These are phyloP conservation scores for Meriones unguiculatus DNA, from an alignment of 2,113 vertebrate species.

Conservation along the genomic window DNA sequence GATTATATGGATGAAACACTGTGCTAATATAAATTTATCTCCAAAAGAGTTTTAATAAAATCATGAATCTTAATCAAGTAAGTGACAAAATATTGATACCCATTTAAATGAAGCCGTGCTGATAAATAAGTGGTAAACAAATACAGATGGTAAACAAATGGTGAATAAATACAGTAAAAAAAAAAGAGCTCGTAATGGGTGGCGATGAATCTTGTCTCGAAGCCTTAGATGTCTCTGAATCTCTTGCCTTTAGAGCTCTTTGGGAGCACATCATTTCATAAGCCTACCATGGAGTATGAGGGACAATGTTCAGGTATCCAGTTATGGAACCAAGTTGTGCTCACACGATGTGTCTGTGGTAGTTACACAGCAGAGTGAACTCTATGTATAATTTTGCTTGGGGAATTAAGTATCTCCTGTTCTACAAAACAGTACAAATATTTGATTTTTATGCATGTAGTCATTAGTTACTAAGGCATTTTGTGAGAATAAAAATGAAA, in stretches of 20 bases:
- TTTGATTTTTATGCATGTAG: background rate
- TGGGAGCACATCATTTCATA: constrained; percentile 26
- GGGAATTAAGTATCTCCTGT: background rate
- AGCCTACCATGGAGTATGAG: background rate
- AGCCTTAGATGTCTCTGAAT: constrained; percentile 69
- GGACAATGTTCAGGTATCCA: background rate
- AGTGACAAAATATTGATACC: background rate
- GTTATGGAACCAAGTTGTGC: constrained; percentile 38
- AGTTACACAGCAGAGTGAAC: background rate
- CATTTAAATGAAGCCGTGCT: constrained; percentile 5
- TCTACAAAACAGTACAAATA: background rate
- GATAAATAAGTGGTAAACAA: background rate
- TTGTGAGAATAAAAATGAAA: constrained; percentile 31
- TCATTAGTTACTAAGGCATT: background rate
- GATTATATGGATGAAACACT: background rate
- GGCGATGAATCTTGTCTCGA: constrained; percentile 48
- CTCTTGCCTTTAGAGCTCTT: constrained; percentile 12
- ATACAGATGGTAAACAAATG: background rate
- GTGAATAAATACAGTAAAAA: background rate
- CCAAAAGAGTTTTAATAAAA: constrained; percentile 30
- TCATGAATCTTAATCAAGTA: background rate
- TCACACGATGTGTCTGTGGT: background rate
- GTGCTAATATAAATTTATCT: background rate
- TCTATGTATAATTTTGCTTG: constrained; percentile 23
- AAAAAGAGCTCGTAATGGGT: constrained; percentile 40